Conservation (phyloP, 2,113 vertebrate genomes). For the Cettia cetti region DNA sequence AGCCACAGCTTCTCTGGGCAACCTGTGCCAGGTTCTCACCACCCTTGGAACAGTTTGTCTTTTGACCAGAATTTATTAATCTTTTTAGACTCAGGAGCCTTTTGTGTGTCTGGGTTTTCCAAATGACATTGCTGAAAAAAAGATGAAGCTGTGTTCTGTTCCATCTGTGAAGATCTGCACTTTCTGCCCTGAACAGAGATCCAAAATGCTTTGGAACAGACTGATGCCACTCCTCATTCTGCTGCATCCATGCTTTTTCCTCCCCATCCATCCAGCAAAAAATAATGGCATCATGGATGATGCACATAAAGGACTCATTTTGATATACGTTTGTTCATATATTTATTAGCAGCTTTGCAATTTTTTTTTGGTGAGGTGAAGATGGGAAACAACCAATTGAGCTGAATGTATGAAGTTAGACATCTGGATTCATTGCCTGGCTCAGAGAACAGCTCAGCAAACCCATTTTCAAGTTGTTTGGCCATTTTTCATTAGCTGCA, state of each 20-base stretch:
- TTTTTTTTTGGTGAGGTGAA: background rate
- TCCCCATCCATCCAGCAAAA: background rate
- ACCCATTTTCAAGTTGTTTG: background rate
- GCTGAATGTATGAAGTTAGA: background rate
- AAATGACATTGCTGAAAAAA: background rate
- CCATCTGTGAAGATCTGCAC: background rate
- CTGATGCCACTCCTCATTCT: background rate
- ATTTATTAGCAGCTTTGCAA: background rate
- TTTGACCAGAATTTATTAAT: background rate
- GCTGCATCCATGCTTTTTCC: background rate
- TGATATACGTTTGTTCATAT: background rate
- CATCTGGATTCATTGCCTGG: background rate
- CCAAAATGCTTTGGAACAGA: background rate
- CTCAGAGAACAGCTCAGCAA: background rate
- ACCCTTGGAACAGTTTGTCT: background rate
- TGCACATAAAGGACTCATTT: background rate
- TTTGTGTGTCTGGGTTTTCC: background rate
- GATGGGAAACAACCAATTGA: background rate
- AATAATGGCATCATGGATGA: accelerated
- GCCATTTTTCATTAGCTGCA: background rate
- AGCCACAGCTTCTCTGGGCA: background rate
- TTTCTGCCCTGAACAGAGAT: background rate
- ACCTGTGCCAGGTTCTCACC: accelerated
- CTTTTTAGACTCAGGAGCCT: background rate
- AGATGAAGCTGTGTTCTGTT: background rate